A percentile compares a stretch with the other conserved stretches of the same genome.
Evolutionary conservation across 1,140 invertebrate species (phyloP).

Genomic region (Diplogasteroides magnus): DNA sequence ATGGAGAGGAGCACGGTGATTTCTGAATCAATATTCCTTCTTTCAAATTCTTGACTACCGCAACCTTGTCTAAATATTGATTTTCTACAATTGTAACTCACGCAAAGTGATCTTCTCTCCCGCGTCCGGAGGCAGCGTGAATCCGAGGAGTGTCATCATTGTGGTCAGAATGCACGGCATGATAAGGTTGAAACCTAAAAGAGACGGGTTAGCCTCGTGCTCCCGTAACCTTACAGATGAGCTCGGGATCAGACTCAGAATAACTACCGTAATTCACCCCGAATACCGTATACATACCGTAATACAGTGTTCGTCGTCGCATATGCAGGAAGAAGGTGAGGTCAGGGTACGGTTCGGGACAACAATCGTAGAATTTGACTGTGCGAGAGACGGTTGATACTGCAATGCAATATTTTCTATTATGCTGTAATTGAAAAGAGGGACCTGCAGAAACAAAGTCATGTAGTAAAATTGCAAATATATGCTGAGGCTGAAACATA

Average conservation of each 20-base stretch:
- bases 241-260: no score
- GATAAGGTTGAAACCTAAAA: constrained; percentile 84
- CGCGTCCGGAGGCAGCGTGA: constrained; percentile 94
- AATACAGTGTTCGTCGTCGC: constrained; percentile 91
- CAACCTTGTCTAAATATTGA: background rate
- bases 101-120: constrained; percentile 98
- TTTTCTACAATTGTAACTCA: constrained; percentile 3
- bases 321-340: constrained; percentile 96
- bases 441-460: no score
- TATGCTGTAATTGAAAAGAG: no score
- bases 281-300: constrained; percentile 76
- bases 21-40: constrained; percentile 66
- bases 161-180: constrained; percentile 95
- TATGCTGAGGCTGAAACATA: no score
- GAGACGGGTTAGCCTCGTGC: no score
- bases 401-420: no score
- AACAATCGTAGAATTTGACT: constrained; percentile 54
- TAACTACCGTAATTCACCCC: no score
- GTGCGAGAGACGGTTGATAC: constrained; percentile 50
- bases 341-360: constrained; percentile 61
- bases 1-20: constrained; percentile 67
- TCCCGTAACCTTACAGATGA: no score
- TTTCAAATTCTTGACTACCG: background rate
- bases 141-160: constrained; percentile 94
- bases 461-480: no score